Base-by-base conservation (phyloP, 2,797 vertebrate genomes). In the Melanotaenia maccullochi region DNA sequence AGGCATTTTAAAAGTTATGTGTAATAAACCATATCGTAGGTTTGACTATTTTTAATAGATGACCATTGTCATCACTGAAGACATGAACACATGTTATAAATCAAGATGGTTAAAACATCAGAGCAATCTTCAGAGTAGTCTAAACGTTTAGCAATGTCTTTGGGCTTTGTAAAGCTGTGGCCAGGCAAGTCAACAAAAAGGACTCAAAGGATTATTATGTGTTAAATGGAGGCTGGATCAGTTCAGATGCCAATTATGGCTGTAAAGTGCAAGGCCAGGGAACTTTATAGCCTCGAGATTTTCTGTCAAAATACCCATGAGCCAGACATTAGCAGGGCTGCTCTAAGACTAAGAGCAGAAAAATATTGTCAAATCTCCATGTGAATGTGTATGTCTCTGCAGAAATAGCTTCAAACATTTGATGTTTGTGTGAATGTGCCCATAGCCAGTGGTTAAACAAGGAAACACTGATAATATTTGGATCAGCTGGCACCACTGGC, bases 401-500 rank as follows among this genome's bases (percentile, higher is more conserved):
- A 70, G 30, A 57, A 25, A 40, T 24, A 49, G n/a, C 7, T 3
- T 38, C 30, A 14, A 75, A 32, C 59, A 47, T 56, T 16, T 56
- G 24, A 33, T 2, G 47, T 51, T 60, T 25, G 47, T 60, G 56
- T 54, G 49, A 74, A 51, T 2, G 25, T 13, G 14, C 20, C 68
- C n/a, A 1, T 11, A 42, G 58, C 42, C 73, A 59, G 4, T 52
- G 66, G 6, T 76, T 81, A 60, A 83, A 79, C 62, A 51, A 40
- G 35, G 20, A 49, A 68, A 66, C 1, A 1, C 44, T 60, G 73
- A 82, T 76, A 73, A 69, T 67, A 66, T 76, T 76, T 57, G 44
- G 30, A 86, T 78, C 84, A 83, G 79, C 68, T 78, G 77, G 57
- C 73, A 72, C 71, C 4, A 5, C 52, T 24, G 25, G 25, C 8